phyloP scores from a whole-genome alignment of 2,888 invertebrate genomes.

The Noctua fimbriata region DNA sequence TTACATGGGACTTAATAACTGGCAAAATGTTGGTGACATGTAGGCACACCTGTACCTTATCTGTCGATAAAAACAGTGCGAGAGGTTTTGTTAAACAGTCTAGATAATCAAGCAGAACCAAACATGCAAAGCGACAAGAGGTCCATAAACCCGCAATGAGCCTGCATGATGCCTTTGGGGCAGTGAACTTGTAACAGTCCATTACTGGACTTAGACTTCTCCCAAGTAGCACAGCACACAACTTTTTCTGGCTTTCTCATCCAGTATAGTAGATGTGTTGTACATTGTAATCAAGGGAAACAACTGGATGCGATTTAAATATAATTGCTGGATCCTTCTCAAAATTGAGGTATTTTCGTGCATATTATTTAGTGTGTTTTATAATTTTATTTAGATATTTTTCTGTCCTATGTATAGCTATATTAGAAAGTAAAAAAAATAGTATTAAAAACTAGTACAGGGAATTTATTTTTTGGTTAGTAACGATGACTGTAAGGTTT shows the following conservation, averaged over 20 bases:
- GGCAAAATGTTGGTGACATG: background rate
- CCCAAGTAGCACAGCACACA: background rate
- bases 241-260: accelerated
- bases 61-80: background rate
- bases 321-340: no score
- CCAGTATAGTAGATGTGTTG: background rate
- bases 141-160: background rate
- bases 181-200: background rate
- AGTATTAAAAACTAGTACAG: no score
- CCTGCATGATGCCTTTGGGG: background rate
- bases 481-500: no score
- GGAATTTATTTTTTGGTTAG: no score
- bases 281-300: background rate
- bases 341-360: background rate
- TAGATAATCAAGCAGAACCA: background rate
- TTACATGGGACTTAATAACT: background rate
- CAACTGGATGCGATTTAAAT: background rate
- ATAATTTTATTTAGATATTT: background rate
- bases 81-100: background rate
- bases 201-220: background rate
- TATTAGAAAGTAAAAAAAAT: no score
- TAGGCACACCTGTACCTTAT: background rate
- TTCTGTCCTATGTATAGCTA: background rate
- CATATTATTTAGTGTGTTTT: background rate
- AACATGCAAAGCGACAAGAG: background rate